Conservation (phyloP, 2,888 invertebrate genomes). For the Apoda limacodes region DNA sequence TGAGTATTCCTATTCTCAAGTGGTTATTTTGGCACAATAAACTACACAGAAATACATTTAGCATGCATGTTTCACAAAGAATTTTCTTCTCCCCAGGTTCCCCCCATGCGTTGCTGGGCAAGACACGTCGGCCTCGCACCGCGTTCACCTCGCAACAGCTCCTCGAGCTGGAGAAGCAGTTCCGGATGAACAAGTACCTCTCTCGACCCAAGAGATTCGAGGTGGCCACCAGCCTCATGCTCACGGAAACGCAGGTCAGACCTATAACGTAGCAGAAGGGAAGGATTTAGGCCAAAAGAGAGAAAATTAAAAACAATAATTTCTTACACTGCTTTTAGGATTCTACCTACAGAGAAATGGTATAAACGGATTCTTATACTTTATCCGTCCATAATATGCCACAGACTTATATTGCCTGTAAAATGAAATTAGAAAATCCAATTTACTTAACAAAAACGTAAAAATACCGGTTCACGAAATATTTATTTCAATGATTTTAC, state of each 20-base stretch:
- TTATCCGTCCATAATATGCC: too few species aligned
- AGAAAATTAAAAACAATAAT: neutral
- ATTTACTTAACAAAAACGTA: too few species aligned
- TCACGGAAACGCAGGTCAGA: conserved; percentile 96
- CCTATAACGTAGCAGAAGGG: too few species aligned
- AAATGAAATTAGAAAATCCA: too few species aligned
- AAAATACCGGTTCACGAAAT: too few species aligned
- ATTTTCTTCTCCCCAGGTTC: conserved; percentile 49
- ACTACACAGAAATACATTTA: too few species aligned
- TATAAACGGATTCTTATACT: conserved; percentile 13
- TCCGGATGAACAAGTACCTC: conserved; percentile 98
- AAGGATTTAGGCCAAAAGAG: conserved; percentile 7
- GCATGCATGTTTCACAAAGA: too few species aligned
- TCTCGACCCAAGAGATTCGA: conserved; percentile 98
- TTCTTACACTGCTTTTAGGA: conserved; percentile 2
- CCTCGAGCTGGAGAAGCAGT: conserved; percentile 97
- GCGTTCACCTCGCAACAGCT: conserved; percentile 99
- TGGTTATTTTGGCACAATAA: too few species aligned
- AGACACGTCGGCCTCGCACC: conserved; percentile 85
- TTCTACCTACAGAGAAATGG: conserved; percentile 5
- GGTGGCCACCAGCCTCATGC: conserved; percentile 96
- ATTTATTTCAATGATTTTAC: too few species aligned
- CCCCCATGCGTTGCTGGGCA: conserved; percentile 76
- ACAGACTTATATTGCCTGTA: too few species aligned
- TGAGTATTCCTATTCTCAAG: too few species aligned